Base-by-base conservation (phyloP, 2,888 invertebrate genomes). In the Byasa hedistus region DNA sequence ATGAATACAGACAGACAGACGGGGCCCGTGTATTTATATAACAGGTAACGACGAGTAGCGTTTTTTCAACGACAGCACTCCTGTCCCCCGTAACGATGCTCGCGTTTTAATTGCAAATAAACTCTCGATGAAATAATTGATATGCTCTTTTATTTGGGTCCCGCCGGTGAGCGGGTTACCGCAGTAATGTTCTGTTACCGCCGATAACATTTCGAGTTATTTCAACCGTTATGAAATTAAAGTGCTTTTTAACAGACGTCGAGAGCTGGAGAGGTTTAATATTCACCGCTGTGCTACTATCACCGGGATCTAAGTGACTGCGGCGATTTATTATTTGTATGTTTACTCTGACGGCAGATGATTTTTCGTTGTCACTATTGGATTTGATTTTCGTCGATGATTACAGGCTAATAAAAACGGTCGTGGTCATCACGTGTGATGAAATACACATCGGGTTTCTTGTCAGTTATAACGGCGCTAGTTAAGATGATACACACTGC, bases 101-200 rank as follows among this genome's bases (percentile, higher is more conserved):
- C 39, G 56, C 44, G 21, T 65, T 61, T 65, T 65, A 65, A 65
- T 61, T 65, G 65, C 57, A 61, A 57, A 56, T 52, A 57, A 60
- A 56, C 56, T 55, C 57, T 65, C 65, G 55, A 59, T 59, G 21
- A 44, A 55, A 55, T 64, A 64, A 64, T 64, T 59, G 55, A 65
- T 65, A n/a, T 32, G 51, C 57, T 56, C 65, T 65, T 61, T 61
- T 57, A 65, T 65, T 39, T 51, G 39, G 59, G 39, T 32, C 55
- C 59, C 54, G 58, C 39, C 15, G 22, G 17, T 22, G 15, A 23
- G 36, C 22, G 19, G 36, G 27, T 48, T 36, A 24, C 27, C 51
- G 39, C 15, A 39, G 32, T 56, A 62, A 54, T 39, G 39, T 55
- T 21, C 51, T 51, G 51, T 51, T 51, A 51, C 51, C 7, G 19